Evolutionary conservation across 1,140 invertebrate species (phyloP), one percentile per base, ranked within the genome.

Genomic region (Eurytemora carolleeae): DNA sequence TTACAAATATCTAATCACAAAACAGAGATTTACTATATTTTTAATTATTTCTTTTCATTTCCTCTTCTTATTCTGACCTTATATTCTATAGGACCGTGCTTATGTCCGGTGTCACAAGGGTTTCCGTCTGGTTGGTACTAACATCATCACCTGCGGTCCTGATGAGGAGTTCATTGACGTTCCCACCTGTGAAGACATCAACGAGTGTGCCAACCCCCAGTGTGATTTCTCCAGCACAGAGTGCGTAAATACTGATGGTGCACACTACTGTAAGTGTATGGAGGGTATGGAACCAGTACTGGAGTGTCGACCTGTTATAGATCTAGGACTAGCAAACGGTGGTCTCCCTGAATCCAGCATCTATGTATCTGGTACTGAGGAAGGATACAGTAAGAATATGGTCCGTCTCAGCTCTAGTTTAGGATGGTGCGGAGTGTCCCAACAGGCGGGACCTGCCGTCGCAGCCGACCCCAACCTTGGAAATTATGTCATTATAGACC

Each of bases 81-180:
- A 92, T 69, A 84, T 80, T 64, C 96, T 79, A 68, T 88, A 86
- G 1, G 91, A 95, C 69, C 87, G 94, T 72, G 87, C 87, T 16
- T 74, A 87, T 63, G 87, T 94, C 19, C 88, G 93, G 69, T 96
- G 91, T 73, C 85, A 84, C 68, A 82, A 84, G 75, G 91, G 92
- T 58, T 94, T 85, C 71, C 83, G 83, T 70, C 72, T 87, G 0
- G 81, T 81, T 25, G 88, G 87, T 20, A 82, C 82, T n/a, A 87
- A 85, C 64, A 82, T 91, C 22, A 82, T 96, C 63, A 82, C 81
- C 67, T 96, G 92, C 70, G 86, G 87, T 64, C 76, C 87, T 55
- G 80, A 84, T 65, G 86, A 93, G 71, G 74, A 80, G 61, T 93
- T 95, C 67, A 81, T 84, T 63, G 82, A 87, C 66, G 78, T 85